phyloP scores from a whole-genome alignment of 2,888 invertebrate species.

The Standfussiana lucernea region DNA sequence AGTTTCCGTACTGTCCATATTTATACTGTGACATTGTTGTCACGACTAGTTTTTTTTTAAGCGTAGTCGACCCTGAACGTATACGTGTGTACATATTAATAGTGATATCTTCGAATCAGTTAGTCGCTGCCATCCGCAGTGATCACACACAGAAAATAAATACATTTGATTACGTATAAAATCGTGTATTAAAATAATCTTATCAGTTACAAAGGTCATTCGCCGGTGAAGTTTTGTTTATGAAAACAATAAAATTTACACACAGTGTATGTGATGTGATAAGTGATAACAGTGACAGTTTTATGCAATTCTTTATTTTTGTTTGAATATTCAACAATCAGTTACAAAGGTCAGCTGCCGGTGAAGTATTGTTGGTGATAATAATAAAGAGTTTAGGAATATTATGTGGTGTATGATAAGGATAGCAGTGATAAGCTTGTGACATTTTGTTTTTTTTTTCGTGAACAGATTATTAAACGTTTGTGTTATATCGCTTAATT shows the following conservation, averaged over 20 bases:
- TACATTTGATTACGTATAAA: not conserved
- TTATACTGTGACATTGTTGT: too few relatives aligned
- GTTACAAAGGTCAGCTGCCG: not conserved
- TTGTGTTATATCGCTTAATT: not conserved
- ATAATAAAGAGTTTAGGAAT: not conserved
- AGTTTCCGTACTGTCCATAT: too few relatives aligned
- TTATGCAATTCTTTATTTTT: not conserved
- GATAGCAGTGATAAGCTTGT: not conserved
- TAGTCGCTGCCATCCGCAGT: not conserved
- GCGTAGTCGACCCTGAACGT: conserved; percentile 10
- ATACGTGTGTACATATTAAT: not conserved
- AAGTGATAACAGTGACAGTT: conserved; percentile 5
- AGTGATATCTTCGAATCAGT: conserved; percentile 31
- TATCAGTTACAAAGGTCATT: conserved; percentile 14
- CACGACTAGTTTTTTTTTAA: not conserved
- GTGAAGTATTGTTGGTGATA: not conserved
- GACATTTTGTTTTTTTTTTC: not conserved
- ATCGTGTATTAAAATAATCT: not conserved
- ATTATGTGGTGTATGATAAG: not conserved
- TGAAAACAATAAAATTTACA: not conserved
- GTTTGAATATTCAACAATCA: not conserved
- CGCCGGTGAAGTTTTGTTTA: not conserved
- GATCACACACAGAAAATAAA: not conserved
- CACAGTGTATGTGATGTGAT: not conserved
- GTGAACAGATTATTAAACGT: not conserved